A percentile compares a stretch with the other conserved stretches of the same genome.
These are phyloP conservation scores for Phytoseiulus persimilis DNA, from an alignment of 2,888 invertebrate genomes.

Conservation along the genomic window DNA sequence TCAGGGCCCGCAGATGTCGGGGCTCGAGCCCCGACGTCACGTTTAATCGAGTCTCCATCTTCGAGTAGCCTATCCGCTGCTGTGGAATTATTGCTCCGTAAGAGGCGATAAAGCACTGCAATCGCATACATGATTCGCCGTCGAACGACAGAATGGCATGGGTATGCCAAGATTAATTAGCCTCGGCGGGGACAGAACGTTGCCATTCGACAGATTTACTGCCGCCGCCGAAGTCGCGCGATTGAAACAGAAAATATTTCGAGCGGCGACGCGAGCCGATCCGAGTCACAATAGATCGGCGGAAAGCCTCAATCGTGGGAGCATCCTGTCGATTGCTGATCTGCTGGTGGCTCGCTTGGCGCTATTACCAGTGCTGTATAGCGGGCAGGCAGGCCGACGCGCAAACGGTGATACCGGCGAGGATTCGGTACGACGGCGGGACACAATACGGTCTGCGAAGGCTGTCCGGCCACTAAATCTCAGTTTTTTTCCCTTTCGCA, in stretches of 20 bases:
- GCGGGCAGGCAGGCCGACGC: neutral
- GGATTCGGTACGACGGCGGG: neutral
- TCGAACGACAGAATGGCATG: neutral
- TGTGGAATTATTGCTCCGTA: neutral
- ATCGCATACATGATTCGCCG: neutral
- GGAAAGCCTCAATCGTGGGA: neutral
- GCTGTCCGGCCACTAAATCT: neutral
- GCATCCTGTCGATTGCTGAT: neutral
- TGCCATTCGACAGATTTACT: neutral
- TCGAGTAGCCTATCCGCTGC: neutral
- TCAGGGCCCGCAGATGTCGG: too few species aligned
- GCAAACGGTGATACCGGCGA: too few species aligned
- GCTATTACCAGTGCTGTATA: neutral
- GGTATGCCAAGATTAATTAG: neutral
- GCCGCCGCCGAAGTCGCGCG: neutral
- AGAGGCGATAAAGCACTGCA: neutral
- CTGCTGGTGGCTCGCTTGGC: neutral
- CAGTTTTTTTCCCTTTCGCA: neutral
- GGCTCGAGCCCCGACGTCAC: neutral
- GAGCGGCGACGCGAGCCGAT: neutral
- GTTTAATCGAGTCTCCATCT: neutral
- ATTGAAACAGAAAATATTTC: neutral
- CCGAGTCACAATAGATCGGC: neutral
- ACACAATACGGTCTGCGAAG: neutral
- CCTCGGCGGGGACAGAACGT: neutral